Evolutionary conservation across 2,888 invertebrate genomes (phyloP), one percentile per base, ranked within the genome.

Genomic region (Ctena decussata): DNA sequence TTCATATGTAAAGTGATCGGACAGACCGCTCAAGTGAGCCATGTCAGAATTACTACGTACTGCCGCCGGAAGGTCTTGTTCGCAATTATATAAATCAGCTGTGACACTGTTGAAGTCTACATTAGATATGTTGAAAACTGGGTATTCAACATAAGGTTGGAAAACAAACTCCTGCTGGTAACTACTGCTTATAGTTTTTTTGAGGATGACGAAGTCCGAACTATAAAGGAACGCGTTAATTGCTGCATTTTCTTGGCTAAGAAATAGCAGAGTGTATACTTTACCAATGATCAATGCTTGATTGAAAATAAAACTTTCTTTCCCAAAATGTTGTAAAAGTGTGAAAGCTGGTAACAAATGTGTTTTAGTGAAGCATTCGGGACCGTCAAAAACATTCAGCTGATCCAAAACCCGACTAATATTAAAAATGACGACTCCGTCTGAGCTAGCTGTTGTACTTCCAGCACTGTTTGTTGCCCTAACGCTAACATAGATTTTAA

Each of bases 341-440:
- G 18, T 53, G 21, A 53, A 15, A 53, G 8, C 21, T 27, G 30
- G 6, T n/a, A 69, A 5, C 24, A 69, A 37, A 15, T 69, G 44
- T 39, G 39, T 72, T 18, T 5, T 37, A 11, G 8, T 74, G 30
- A 74, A 37, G 30, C 46, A 44, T 15, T 49, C 27, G 1, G 46
- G 35, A 18, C 71, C 76, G 21, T 53, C 30, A 49, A 35, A 41
- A 32, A 81, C 39, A 15, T 32, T 12, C n/a, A 79, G 15, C 11
- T 46, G 27, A 27, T 75, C 15, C 32, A 74, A 21, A 18, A 80
- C 41, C 11, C 0, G 12, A 35, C 2, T 12, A 44, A 24, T 12
- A 32, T 57, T 49, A n/a, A 32, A 37, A 21, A 80, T 74, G 1
- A 37, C 65, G 24, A 80, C 44, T n/a, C 80, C 80, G 69, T 80